Evolutionary conservation across 2,113 vertebrate species (phyloP), one percentile per base, ranked within the genome.

Genomic region (Loxodonta africana): DNA sequence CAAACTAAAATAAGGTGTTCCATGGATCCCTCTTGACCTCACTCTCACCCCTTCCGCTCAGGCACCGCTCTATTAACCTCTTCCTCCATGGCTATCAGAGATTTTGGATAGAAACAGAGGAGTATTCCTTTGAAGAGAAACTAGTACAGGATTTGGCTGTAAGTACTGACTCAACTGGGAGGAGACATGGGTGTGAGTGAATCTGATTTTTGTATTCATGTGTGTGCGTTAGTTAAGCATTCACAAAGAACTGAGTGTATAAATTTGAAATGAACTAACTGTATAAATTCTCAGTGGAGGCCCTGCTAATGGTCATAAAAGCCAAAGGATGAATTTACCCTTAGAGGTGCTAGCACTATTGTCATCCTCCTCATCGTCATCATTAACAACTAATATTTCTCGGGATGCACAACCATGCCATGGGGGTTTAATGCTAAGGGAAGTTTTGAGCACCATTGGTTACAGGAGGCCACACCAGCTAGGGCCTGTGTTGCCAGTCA

Each of bases 1-100:
- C 98, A 95, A 97, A 98, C 98, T 98, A 98, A 98, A 98, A 86
- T 97, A 97, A 92, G 94, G 80, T 98, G 96, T 98, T 98, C 98
- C 97, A 97, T 97, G 98, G 98, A 99, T 98, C 97, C 99, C 97
- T 98, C 98, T 99, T 99, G 99, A 99, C 99, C 98, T 99, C 98
- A 98, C 99, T 99, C 99, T 99, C 98, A 98, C 99, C 99, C 97
- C 98, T 98, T 98, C 97, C 95, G 98, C 99, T 98, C 98, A 99
- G 99, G 99, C 99, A 99, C 99, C 99, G 99, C 99, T 99, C 99
- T 99, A 99, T 99, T 99, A 99, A 99, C 99, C 99, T 99, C 99
- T 99, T 99, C 99, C 99, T 99, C 99, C 99, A 99, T 99, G 99
- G 99, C 99, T 99, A 99, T 99, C 99, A 99, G 99, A 99, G 99